Evolutionary conservation across 2,797 vertebrate genomes (phyloP), one percentile per base, ranked within the genome.

Genomic region (Chloroceryle inda): DNA sequence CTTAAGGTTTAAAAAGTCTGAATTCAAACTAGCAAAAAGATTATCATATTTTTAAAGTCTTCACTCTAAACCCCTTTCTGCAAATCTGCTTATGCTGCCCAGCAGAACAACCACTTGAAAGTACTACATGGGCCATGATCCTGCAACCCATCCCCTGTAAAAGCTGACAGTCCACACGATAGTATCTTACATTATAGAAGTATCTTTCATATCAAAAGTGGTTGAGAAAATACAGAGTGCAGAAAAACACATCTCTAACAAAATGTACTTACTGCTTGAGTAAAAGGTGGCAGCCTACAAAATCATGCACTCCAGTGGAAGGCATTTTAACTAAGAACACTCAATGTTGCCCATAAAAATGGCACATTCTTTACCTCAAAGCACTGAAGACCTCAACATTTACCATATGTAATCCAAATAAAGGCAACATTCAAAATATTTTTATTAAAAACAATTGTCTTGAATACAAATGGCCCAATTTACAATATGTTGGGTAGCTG

Each of bases 391-490:
- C 31, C 52, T 85, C 89, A 63, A 38, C 67, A 27, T 86, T 84
- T 73, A 29, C 29, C 50, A 89, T 7, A 56, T 63, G 58, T 19
- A 59, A 84, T 63, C 62, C 87, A 84, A 96, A 93, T 73, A 88
- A 86, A 88, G 76, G 63, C 82, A 94, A 59, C 58, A 45, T 67
- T 31, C 82, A 63, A 76, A 76, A 81, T 86, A 86, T 84, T 94
- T 91, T 95, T 59, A 95, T 92, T 94, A 31, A 76, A 96, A 96
- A 63, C 87, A 91, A 94, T 94, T 67, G 87, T 42, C 79, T 91
- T 79, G 76, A 68, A 63, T 24, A 73, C 42, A 62, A 96, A 84
- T 5, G n/a, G 72, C 20, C 45, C 24, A 52, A 42, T 79, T 92
- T 77, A 87, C 71, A 94, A 14, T 26, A 68, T 31, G 75, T 8